Base-by-base conservation (phyloP, 2,888 invertebrate genomes). In the Chrysotoxum bicinctum region DNA sequence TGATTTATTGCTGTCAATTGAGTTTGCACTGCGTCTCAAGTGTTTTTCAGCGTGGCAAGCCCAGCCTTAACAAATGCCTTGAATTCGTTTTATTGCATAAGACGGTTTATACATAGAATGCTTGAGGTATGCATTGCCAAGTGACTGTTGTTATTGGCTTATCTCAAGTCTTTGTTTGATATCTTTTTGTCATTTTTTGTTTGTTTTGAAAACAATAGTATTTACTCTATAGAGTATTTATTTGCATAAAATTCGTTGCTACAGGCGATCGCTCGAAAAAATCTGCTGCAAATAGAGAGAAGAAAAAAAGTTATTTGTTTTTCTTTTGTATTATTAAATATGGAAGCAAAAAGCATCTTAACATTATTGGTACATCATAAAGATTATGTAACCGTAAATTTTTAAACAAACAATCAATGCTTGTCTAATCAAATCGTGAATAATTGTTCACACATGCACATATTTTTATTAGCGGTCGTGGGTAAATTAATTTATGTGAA, bases 181-280 rank as follows among this genome's bases (percentile, higher is more conserved):
- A 16, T 50, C 50, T n/a, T 60, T 32, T 60, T 43, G 54, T 43
- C 74, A 73, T 68, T 66, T 72, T 69, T 62, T 16, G 26, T 43
- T 62, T 19, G 10, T 19, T 62, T 69, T 5, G 37, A 54, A 58
- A 58, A 19, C 54, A 37, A 64, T 54, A 69, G 50, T 30, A 35
- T 62, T 69, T 69, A n/a, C n/a, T 9, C 69, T 54, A 69, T 54
- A n/a, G 50, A 66, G 21, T 74, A 52, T 66, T 68, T 45, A 32
- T 62, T 68, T 58, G 70, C 66, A 52, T 73, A 68, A 69, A 74
- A 50, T 69, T 83, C 74, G 79, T 84, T 70, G 78, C 74, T 69
- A 16, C 26, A 56, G 26, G 83, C 74, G 56, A 83, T 83, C 83
- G 43, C 37, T 79, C 16, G 40, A 76, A 54, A 70, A 78, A 84